Evolutionary conservation across 2,888 invertebrate genomes (phyloP), one percentile per base, ranked within the genome.

Genomic region (Lasioglossum oenotherae): DNA sequence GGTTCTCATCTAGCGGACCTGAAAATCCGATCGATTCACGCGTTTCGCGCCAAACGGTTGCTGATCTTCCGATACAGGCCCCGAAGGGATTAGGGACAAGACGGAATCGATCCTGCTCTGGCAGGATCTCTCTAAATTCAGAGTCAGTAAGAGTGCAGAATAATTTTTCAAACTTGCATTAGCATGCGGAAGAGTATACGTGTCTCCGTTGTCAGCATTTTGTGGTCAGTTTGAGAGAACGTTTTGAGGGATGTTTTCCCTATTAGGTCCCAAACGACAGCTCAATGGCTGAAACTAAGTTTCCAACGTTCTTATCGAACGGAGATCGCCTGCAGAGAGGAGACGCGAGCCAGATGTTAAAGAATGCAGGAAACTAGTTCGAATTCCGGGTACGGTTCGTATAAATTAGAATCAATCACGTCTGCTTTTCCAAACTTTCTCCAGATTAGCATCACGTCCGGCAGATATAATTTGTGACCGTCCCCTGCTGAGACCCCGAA

Each of bases 381-480:
- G 49, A 64, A 74, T 74, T 74, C 71, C 71, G 77, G 67, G 87
- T 83, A 85, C 74, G 79, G 71, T 74, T 78, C 79, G 86, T 92
- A 92, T 92, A 92, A 93, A 93, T 93, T 92, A 93, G 90, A 93
- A 93, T 93, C 92, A 92, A 93, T 93, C 93, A 92, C 89, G 89
- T 87, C 88, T 87, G 92, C 91, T 94, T 95, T 95, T 94, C 94
- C 94, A 91, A 94, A 94, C 94, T 95, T 95, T 95, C 94, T 93
- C 93, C 91, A 94, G 95, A 95, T 95, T 95, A 95, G 93, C 94
- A 95, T 95, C 94, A 91, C 92, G 94, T 94, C 93, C 92, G 90
- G 92, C 91, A 92, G 94, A 93, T 94, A 93, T 94, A 94, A 95
- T 95, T 95, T 95, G 94, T 95, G 93, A 91, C 85, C 88, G 92